Evolutionary conservation across 1,140 invertebrate species (phyloP).

Genomic region (Tyrophagus putrescentiae): DNA sequence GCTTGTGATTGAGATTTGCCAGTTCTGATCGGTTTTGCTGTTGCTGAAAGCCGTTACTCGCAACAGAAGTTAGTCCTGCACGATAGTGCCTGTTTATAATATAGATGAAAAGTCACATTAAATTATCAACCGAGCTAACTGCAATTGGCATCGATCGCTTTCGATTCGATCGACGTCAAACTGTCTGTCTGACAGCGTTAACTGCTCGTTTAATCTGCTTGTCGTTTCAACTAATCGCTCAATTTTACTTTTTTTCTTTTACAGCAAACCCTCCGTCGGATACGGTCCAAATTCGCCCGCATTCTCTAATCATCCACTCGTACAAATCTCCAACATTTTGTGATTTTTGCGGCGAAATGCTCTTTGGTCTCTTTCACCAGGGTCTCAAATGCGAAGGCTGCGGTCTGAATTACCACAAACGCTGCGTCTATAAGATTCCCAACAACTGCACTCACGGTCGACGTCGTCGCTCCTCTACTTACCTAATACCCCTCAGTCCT

Average conservation of each 20-base stretch:
- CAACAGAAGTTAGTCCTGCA: background rate
- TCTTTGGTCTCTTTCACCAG: conserved; percentile 92
- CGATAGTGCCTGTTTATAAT: background rate
- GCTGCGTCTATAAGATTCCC: conserved; percentile 94
- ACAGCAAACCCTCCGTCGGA: conserved; percentile 55
- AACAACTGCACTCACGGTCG: conserved; percentile 68
- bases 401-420: conserved; percentile 92
- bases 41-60: too few species aligned
- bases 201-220: too few species aligned
- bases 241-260: conserved; percentile 25
- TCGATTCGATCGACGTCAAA: background rate
- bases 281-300: conserved; percentile 42
- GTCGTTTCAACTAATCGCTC: background rate
- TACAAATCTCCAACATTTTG: conserved; percentile 98
- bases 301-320: conserved; percentile 68
- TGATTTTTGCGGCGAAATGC: conserved; percentile 98
- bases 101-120: background rate
- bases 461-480: conserved; percentile 33
- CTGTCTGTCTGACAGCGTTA: too few species aligned
- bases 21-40: too few species aligned
- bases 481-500: conserved; percentile 26
- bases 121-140: background rate
- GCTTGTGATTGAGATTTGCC: too few species aligned
- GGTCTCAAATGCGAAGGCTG: conserved; percentile 99
- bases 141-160: too few species aligned